These are phyloP conservation scores for Meda fulgida DNA, from an alignment of 2,797 vertebrate genomes.

Conservation along the genomic window DNA sequence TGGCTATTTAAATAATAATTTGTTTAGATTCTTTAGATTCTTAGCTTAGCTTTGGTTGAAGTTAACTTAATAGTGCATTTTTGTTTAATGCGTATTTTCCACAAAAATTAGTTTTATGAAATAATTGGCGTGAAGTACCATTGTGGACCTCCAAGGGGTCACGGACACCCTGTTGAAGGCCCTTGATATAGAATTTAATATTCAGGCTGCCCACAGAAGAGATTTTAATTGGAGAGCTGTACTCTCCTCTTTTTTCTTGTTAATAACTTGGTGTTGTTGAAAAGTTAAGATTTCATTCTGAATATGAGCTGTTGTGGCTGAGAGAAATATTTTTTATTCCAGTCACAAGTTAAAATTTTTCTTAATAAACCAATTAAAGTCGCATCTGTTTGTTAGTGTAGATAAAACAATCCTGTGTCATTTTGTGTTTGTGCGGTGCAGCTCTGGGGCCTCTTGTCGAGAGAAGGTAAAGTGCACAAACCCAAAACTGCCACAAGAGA, in stretches of 20 bases:
- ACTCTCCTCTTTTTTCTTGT: slow-evolving; percentile 5
- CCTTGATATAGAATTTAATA: neutral
- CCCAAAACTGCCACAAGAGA: slow-evolving; percentile 18
- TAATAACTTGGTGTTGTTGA: slow-evolving; percentile 21
- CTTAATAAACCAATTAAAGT: neutral
- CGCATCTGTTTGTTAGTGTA: neutral
- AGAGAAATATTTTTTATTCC: too few relatives aligned
- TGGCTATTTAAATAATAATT: neutral
- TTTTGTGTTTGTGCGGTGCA: slow-evolving; percentile 32
- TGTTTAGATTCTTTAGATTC: neutral
- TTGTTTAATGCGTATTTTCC: neutral
- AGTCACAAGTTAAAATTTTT: neutral
- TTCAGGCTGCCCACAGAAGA: neutral
- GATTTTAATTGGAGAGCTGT: slow-evolving; percentile 30
- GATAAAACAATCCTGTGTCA: neutral
- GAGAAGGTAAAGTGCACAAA: slow-evolving; percentile 40
- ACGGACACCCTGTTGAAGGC: neutral
- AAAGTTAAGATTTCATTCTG: neutral
- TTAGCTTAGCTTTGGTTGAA: slow-evolving; percentile 12
- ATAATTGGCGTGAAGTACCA: neutral
- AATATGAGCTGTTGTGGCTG: too few relatives aligned
- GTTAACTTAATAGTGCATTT: neutral
- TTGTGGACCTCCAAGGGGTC: neutral
- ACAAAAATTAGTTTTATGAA: neutral
- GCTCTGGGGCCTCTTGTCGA: slow-evolving; percentile 37